Base-by-base conservation (phyloP, 2,113 vertebrate species). In the Oreochromis tanganicae region DNA sequence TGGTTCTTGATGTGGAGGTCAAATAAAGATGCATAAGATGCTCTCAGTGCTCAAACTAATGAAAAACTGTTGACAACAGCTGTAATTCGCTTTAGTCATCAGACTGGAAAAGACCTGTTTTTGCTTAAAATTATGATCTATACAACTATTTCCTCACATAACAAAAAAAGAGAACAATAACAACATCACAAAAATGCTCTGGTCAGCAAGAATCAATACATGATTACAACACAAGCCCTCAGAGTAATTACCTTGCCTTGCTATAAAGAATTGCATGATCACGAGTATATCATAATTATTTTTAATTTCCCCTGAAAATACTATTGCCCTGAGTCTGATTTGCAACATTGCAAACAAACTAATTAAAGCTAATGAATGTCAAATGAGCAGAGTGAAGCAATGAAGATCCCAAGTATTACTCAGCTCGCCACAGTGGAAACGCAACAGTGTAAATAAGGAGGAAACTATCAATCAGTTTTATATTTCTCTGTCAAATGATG, bases 301-400 rank as follows among this genome's bases (percentile, higher is more conserved):
- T 80, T 43, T 75, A 59, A 86, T 66, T 68, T 71, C 41, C 57
- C 46, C 46, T 43, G 50, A 48, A 88, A 91, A 92, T 87, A 88
- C 80, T 68, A 83, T 81, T 56, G 55, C 54, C 48, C 21, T n/a
- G 41, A 92, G 80, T 75, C 71, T 71, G 79, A 83, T 81, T 90
- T 83, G 79, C 82, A 80, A 16, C 79, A 81, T 9, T 66, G 87
- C 36, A 84, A 89, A 90, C 73, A 89, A 91, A 87, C 88, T 84
- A 91, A 91, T 92, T 87, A 92, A 36, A 89, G 55, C 75, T 87
- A 88, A 92, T 89, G 82, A 92, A 90, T 36, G 85, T 75, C 84
- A 89, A 87, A 91, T 38, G 61, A 92, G 84, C 24, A 24, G 88
- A 90, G 89, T 63, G 79, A 91, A 87, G 87, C 83, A 81, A 79